phyloP scores from a whole-genome alignment of 2,113 vertebrate genomes.

The Sialia sialis region DNA sequence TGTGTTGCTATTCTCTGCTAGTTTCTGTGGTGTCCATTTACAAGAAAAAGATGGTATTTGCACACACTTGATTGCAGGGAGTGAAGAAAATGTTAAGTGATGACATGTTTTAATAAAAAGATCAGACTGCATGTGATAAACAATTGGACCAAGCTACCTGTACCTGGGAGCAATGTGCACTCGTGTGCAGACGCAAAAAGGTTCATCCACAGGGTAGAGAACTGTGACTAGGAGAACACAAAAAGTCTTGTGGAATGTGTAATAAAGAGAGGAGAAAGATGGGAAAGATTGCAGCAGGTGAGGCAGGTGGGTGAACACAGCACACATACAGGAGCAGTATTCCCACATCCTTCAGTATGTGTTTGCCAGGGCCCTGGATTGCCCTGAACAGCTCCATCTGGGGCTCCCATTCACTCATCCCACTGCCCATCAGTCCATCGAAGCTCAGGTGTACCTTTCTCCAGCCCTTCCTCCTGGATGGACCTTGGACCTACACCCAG shows the following conservation, averaged over 20 bases:
- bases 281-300: not conserved
- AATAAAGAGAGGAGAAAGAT: not conserved
- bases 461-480: not conserved
- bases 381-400: not conserved
- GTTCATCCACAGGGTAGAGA: not conserved
- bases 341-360: not conserved
- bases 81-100: not conserved
- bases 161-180: not conserved
- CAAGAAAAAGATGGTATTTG: not conserved
- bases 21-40: not conserved
- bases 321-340: not conserved
- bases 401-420: not conserved
- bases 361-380: not conserved
- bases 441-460: not conserved
- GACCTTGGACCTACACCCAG: fast-evolving
- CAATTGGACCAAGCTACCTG: not conserved
- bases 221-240: not conserved
- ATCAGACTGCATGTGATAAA: not conserved
- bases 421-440: fast-evolving
- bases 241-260: not conserved
- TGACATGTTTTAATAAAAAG: not conserved
- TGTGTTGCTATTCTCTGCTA: not conserved
- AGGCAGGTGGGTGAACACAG: not conserved
- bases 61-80: not conserved
- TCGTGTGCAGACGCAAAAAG: not conserved